Base-by-base conservation (phyloP, 2,113 vertebrate genomes). In the Cyrtonyx montezumae region DNA sequence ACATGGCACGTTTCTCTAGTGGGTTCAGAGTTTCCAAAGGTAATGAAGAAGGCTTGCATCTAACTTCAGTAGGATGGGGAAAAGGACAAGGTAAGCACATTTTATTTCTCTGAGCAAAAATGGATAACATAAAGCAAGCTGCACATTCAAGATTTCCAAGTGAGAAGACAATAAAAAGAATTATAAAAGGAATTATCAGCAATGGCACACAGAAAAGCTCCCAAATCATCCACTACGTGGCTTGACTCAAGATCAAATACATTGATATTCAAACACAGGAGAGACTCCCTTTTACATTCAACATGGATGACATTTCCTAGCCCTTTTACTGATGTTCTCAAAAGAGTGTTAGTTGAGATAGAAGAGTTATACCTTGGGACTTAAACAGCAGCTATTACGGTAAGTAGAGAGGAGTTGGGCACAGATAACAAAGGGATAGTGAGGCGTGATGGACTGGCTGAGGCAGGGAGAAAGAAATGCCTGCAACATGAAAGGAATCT, bases 301-400 rank as follows among this genome's bases (percentile, higher is more conserved):
- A 53, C 23, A 34, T 40, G 68, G 83, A 83, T 88, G 90, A 94
- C 71, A 84, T 67, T 91, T 55, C 84, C 71, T 65, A 84, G 77
- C 55, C 67, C 42, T 87, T 96, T 87, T 79, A 81, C 92, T 82
- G 58, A 42, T 75, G 68, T 59, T 94, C 85, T 96, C 85, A 73
- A 91, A 96, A 83, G 71, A 93, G 37, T 55, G 23, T 83, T 78
- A 84, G 71, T 70, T 69, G 83, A 94, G 90, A 94, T 96, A 53
- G 94, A 95, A 94, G 93, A 91, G 46, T 79, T 73, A 43, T 55
- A 70, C 43, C 30, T 23, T 46, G 79, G 46, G 74, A 90, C 73
- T 93, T 94, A 84, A 87, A 84, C 45, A 91, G 83, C 78, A 74
- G 79, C 88, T 96, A 84, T 94, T 92, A 87, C 55, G 85, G 42